Base-by-base conservation (phyloP, 2,888 invertebrate genomes). In the Philopedon plagiatum region DNA sequence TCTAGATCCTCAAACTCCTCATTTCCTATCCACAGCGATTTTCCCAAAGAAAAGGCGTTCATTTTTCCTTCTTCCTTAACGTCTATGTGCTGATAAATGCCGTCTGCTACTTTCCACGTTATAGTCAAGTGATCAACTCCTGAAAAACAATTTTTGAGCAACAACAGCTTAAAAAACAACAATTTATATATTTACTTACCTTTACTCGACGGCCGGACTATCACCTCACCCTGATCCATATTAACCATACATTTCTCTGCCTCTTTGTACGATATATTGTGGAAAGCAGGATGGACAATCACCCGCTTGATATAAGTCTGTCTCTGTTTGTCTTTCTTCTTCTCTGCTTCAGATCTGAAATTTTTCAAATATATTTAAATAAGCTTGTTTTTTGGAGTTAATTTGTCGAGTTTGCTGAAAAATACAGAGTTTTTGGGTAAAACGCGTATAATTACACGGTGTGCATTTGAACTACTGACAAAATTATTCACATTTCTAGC, bases 1-100 rank as follows among this genome's bases (percentile, higher is more conserved):
- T 99, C 99, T 32, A 99, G 87, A 86, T 99, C 99, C 87, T 99
- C 99, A 85, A 97, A 99, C 82, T 98, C 97, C 80, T 98, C 95
- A 73, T 90, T 92, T 34, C 92, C 93, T 79, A 99, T 99, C 91
- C 93, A 93, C 9, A 99, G 88, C 4, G 91, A 90, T 80, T 91
- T 91, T 61, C 99, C 99, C 77, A 99, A 87, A 65, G 97, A 97
- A 84, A 98, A 99, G 0, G 95, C 94, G 83, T 99, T 98, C 82
- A 96, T 94, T 87, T 99, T 99, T 11, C 96, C 96, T 83, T 97
- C 95, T 85, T 99, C 99, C 56, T 93, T 89, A 0, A 99, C 93
- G 83, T 98, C 98, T 71, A 99, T 96, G 83, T 99, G 99, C 83
- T 98, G 98, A 82, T 95, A 95, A 77, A 99, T 94, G 21, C 93